Conservation (phyloP, 2,113 vertebrate species). For the Poeciliopsis prolifica region DNA sequence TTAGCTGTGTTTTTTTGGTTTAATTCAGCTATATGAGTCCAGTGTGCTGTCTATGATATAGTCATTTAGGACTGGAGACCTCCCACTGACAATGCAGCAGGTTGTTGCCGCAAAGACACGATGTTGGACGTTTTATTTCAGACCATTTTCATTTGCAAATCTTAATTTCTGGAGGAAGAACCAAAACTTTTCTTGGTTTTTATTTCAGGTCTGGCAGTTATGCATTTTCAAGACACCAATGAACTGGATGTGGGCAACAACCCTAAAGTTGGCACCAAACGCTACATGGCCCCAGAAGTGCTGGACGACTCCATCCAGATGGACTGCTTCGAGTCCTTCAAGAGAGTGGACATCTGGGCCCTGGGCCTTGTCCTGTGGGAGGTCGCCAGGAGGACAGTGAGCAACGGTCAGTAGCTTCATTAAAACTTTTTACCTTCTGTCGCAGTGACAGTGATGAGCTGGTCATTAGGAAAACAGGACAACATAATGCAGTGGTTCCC, state of each 20-base stretch:
- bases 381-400: conserved; percentile 93
- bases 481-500: not conserved
- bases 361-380: conserved; percentile 99
- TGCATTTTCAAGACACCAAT: conserved; percentile 98
- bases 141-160: not conserved
- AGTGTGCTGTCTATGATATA: not conserved
- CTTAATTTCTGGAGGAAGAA: not conserved
- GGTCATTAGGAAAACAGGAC: not conserved
- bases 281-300: conserved; percentile 98
- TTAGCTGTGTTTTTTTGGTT: conserved; percentile 11
- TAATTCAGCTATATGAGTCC: not conserved
- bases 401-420: conserved; percentile 88
- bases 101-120: not conserved
- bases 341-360: conserved; percentile 97
- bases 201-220: conserved; percentile 90
- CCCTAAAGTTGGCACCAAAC: conserved; percentile 96
- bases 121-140: not conserved
- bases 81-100: not conserved
- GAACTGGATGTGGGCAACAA: conserved; percentile 97
- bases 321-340: conserved; percentile 97
- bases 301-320: conserved; percentile 96
- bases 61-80: not conserved
- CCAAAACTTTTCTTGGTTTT: conserved; percentile 20
- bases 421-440: not conserved
- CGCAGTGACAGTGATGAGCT: not conserved